phyloP scores from a whole-genome alignment of 2,113 vertebrate genomes.

The Chloropsis cyanopogon region DNA sequence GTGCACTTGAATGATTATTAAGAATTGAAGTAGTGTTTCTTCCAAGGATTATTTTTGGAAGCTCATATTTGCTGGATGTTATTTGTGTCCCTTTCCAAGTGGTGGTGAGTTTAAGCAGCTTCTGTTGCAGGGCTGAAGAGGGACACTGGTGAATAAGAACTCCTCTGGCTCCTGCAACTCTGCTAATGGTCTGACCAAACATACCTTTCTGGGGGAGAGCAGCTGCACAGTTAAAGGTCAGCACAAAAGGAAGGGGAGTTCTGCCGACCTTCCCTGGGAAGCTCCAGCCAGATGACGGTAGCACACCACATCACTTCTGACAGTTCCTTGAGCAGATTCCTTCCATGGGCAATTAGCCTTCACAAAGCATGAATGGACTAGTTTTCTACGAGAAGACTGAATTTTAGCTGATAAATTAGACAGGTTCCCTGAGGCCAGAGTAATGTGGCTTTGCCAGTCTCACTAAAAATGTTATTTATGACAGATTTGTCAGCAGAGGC shows the following conservation, averaged over 20 bases:
- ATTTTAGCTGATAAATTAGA: slow-evolving; percentile 78
- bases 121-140: not conserved
- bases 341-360: slow-evolving; percentile 59
- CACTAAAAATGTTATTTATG: slow-evolving; percentile 75
- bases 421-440: slow-evolving; percentile 72
- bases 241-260: not conserved
- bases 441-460: slow-evolving; percentile 63
- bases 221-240: not conserved
- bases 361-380: slow-evolving; percentile 70
- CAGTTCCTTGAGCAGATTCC: slow-evolving; percentile 63
- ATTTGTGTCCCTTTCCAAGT: not conserved
- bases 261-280: not conserved
- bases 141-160: not conserved
- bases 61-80: not conserved
- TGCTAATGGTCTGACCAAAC: not conserved
- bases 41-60: not conserved
- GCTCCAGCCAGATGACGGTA: not conserved
- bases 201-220: not conserved
- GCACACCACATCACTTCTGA: slow-evolving; percentile 1
- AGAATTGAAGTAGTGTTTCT: not conserved
- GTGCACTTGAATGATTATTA: not conserved
- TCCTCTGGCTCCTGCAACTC: not conserved
- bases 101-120: not conserved
- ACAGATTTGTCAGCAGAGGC: slow-evolving; percentile 61
- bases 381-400: slow-evolving; percentile 65